Evolutionary conservation across 2,797 vertebrate genomes (phyloP).

Genomic region (Novumbra hubbsi): DNA sequence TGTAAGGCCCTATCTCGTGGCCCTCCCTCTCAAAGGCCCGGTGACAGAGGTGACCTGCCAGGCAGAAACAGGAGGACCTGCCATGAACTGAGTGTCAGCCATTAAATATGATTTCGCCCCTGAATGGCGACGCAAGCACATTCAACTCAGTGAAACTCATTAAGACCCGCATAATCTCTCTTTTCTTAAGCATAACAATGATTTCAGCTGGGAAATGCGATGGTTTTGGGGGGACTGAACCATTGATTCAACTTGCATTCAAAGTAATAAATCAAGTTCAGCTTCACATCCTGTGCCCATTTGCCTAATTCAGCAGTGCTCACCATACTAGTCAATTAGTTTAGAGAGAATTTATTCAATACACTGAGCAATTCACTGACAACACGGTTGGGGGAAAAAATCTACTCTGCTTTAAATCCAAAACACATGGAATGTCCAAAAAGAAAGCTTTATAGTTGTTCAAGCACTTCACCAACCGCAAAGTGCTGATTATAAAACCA

Average conservation of each 20-base stretch:
- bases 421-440: constrained; percentile 58
- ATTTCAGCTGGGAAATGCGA: constrained; percentile 80
- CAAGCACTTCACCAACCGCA: constrained; percentile 30
- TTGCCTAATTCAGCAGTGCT: constrained; percentile 80
- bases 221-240: constrained; percentile 71
- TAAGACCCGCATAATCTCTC: constrained; percentile 80
- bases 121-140: constrained; percentile 76
- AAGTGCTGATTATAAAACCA: no score
- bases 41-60: constrained; percentile 76
- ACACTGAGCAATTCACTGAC: constrained; percentile 74
- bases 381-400: constrained; percentile 69
- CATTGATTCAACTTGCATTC: constrained; percentile 82
- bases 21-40: constrained; percentile 62
- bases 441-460: constrained; percentile 59
- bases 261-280: constrained; percentile 86
- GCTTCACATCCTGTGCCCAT: constrained; percentile 78
- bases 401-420: constrained; percentile 58
- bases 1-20: constrained; percentile 68
- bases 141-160: constrained; percentile 80
- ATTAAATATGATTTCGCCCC: constrained; percentile 84
- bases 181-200: constrained; percentile 82
- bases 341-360: constrained; percentile 81
- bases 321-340: constrained; percentile 81
- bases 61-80: constrained; percentile 74
- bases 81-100: constrained; percentile 78